Evolutionary conservation across 2,113 vertebrate species (phyloP).

Genomic region (Hiodon alosoides): DNA sequence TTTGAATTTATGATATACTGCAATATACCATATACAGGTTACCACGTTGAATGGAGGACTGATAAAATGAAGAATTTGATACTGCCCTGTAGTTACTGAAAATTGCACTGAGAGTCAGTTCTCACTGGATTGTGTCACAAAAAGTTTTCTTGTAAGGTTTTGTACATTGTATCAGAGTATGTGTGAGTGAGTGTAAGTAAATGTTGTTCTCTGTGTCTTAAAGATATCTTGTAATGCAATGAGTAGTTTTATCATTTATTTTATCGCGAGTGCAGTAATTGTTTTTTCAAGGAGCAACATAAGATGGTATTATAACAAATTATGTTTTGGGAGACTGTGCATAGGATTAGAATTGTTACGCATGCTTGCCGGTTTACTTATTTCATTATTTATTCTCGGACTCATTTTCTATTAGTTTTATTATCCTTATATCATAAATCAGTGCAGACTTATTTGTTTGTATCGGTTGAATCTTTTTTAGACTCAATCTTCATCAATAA

Average conservation of each 20-base stretch:
- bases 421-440: conserved; percentile 7
- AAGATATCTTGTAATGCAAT: conserved; percentile 22
- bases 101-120: conserved; percentile 7
- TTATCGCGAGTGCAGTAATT: conserved; percentile 30
- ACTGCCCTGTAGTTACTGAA: background rate
- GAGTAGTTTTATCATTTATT: conserved; percentile 32
- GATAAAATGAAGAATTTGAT: background rate
- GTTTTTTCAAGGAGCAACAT: conserved; percentile 32
- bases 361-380: conserved; percentile 45
- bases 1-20: background rate
- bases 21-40: background rate
- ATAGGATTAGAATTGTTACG: conserved; percentile 24
- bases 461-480: conserved; percentile 19
- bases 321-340: background rate
- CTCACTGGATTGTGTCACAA: conserved; percentile 18
- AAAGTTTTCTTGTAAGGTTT: conserved; percentile 22
- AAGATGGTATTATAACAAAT: conserved; percentile 17
- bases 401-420: conserved; percentile 14
- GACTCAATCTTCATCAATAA: conserved; percentile 13
- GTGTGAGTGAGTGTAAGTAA: conserved; percentile 23
- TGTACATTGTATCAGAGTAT: conserved; percentile 24
- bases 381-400: conserved; percentile 23
- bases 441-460: conserved; percentile 1
- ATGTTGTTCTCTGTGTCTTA: conserved; percentile 34
- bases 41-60: background rate